Base-by-base conservation (phyloP, 2,888 invertebrate genomes). In the Luperina testacea region DNA sequence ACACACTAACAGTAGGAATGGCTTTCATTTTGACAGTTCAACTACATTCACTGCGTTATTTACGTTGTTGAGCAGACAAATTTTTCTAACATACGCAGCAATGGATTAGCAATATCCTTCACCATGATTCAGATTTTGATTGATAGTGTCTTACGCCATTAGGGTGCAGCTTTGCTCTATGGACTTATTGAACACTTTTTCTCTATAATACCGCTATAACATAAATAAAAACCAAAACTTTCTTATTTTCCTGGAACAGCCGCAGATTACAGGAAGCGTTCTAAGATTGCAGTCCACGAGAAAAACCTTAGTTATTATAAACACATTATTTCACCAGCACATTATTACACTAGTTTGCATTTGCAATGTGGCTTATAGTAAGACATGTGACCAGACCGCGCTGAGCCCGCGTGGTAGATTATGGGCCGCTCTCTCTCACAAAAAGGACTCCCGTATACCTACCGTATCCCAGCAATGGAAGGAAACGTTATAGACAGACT, bases 201-300 rank as follows among this genome's bases (percentile, higher is more conserved):
- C 32, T 48, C 48, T 42, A 1, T 20, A n/a, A 38, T 32, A 27
- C 64, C 8, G 17, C 42, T 24, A n/a, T 5, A 32, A 74, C 13
- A 59, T 75, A 75, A 20, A 67, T 59, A 32, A n/a, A 13, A 32
- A 59, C 24, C 6, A 53, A 77, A 70, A 78, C 78, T 78, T 70
- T 78, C 78, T 70, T 32, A n/a, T 27, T 2, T 78, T 57, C 78
- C 78, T 70, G 69, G 53, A 78, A 78, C 32, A 48, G 32, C 20
- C 48, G 2, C 8, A 78, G 53, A 78, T 69, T 78, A n/a, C 63
- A 78, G 78, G 78, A 78, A 78, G 63, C 53, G 9, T 53, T 38
- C 20, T 24, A n/a, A 64, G 79, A 64, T 78, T 64, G 38, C 57
- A 57, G 69, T 15, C 17, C 13, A 20, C 78, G 27, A 65, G 65